Base-by-base conservation (phyloP, 2,113 vertebrate genomes). In the Anoplopoma fimbria region DNA sequence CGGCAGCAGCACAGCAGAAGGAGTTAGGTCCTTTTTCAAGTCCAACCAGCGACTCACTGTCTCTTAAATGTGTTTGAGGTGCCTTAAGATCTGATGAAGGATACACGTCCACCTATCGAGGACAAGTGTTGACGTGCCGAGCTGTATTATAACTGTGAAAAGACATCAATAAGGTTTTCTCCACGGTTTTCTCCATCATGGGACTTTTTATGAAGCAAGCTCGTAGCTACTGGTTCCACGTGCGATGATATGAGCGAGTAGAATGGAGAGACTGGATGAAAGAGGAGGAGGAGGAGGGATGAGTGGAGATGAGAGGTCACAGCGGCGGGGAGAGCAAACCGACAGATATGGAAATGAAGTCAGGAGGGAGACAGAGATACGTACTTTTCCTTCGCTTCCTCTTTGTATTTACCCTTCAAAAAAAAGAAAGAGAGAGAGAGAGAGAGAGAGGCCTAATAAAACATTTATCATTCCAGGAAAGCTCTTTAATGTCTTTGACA, bases 391-490 rank as follows among this genome's bases (percentile, higher is more conserved):
- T 78, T 88, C 69, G 62, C 78, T 89, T 89, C 84, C 82, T 92
- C 94, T 95, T 93, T 94, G 91, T 92, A 91, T 95, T 94, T 95
- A 92, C 91, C 89, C 89, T 94, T 92, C 89, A 88, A 88, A 94
- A 91, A 88, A 72, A 51, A 31, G 79, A 74, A 23, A 84, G 76
- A 64, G 65, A 92, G 33, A 58, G 38, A 83, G 77, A 60, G 38
- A 81, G 79, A 25, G 79, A 81, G 81, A 55, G 70, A 92, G 34
- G 83, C 81, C 91, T 93, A 91, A 91, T 95, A 91, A 95, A 95
- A 95, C 91, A 95, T 95, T 94, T 93, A 95, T 94, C 87, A 91
- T 94, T 90, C 81, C 89, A 93, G 89, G 90, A 93, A 94, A 94
- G 91, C 84, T 85, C 92, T 94, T 91, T 92, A 93, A 87, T 93